These are phyloP conservation scores for Numida meleagris DNA, from an alignment of 2,113 vertebrate species.

Conservation along the genomic window DNA sequence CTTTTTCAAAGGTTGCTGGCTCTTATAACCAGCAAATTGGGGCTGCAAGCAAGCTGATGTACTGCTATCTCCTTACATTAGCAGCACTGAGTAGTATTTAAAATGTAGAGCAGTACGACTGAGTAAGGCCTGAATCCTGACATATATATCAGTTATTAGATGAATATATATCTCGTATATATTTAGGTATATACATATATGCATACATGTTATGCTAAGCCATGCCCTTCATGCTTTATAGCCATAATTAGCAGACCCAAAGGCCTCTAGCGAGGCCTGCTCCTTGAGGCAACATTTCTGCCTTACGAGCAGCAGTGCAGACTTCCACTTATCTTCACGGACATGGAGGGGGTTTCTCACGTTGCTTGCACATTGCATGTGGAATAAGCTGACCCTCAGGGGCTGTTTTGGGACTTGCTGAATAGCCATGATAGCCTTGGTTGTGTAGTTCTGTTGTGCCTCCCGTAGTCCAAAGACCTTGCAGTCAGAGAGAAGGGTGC, in stretches of 20 bases:
- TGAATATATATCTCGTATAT: neutral
- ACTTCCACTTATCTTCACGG: accelerated
- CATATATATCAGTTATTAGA: neutral
- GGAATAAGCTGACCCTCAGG: neutral
- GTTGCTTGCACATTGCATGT: accelerated
- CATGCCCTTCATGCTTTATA: neutral
- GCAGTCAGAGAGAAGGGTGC: constrained; percentile 59
- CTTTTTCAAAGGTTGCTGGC: neutral
- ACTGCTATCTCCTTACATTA: neutral
- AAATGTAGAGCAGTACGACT: neutral
- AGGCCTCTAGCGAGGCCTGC: neutral
- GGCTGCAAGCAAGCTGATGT: neutral
- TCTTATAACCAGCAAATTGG: neutral
- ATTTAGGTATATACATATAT: no score
- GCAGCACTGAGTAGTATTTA: neutral
- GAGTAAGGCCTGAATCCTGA: neutral
- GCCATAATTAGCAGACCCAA: neutral
- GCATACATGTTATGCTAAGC: neutral
- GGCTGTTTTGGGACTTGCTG: neutral
- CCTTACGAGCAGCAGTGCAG: neutral
- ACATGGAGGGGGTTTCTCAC: neutral
- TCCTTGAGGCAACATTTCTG: neutral
- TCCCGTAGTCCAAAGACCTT: neutral
- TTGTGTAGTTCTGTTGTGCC: neutral
- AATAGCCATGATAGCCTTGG: neutral